These are phyloP conservation scores for Ooceraea biroi DNA, from an alignment of 1,140 invertebrate species.

Conservation along the genomic window DNA sequence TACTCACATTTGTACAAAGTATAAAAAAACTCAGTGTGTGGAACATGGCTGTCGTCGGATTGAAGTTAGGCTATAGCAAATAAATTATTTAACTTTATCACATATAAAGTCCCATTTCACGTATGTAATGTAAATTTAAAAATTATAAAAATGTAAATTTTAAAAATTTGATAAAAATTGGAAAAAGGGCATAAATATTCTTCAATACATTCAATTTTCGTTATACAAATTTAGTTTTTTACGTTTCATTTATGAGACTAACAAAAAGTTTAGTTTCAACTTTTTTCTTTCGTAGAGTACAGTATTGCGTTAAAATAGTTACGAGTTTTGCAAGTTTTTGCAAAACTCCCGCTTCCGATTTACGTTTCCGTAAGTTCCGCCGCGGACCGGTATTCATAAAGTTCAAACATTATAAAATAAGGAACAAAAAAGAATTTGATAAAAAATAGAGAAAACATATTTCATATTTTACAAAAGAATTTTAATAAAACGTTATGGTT, in stretches of 20 bases:
- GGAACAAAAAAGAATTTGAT: background rate
- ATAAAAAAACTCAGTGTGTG: conserved; percentile 90
- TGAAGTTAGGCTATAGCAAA: conserved; percentile 88
- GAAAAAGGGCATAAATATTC: conserved; percentile 3
- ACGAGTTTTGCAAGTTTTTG: conserved; percentile 13
- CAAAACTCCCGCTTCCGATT: too few relatives aligned
- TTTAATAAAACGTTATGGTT: background rate
- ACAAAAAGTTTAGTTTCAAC: conserved; percentile 12
- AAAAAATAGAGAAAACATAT: background rate
- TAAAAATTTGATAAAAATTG: background rate
- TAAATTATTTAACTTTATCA: background rate
- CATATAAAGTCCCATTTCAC: background rate
- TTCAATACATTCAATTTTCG: background rate
- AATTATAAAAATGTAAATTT: background rate
- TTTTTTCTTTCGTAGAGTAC: background rate
- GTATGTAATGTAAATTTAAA: background rate
- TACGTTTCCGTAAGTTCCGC: too few relatives aligned
- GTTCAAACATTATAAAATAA: background rate
- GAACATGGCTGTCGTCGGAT: conserved; percentile 88
- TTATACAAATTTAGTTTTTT: background rate
- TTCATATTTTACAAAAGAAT: background rate
- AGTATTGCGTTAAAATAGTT: conserved; percentile 19
- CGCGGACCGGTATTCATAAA: conserved; percentile 20
- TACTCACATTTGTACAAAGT: conserved; percentile 89
- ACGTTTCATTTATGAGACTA: conserved; percentile 8